phyloP scores from a whole-genome alignment of 2,888 invertebrate species.

The Argyresthia goedartella region DNA sequence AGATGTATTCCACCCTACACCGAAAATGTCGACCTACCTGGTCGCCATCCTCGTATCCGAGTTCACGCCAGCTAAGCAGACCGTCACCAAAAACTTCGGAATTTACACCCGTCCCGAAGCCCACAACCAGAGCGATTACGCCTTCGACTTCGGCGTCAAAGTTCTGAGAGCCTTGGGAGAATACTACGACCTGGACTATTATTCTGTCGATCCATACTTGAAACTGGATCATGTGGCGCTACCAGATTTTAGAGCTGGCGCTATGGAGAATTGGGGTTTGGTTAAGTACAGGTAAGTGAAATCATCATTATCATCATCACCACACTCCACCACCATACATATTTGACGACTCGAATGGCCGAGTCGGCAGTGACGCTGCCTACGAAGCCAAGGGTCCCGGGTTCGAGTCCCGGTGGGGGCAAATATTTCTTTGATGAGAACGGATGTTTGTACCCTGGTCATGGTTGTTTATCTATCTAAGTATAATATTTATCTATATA shows the following conservation, averaged over 20 bases:
- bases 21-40: constrained; percentile 85
- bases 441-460: too few species aligned
- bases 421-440: too few species aligned
- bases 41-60: constrained; percentile 88
- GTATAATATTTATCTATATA: too few species aligned
- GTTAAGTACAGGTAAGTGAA: constrained; percentile 78
- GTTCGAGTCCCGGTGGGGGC: too few species aligned
- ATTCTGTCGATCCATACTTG: constrained; percentile 63
- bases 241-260: constrained; percentile 86
- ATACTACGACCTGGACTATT: constrained; percentile 72
- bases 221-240: constrained; percentile 90
- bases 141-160: constrained; percentile 70
- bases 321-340: too few species aligned
- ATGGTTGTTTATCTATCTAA: too few species aligned
- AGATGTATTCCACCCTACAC: constrained; percentile 72
- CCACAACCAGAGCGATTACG: constrained; percentile 75
- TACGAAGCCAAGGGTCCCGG: too few species aligned
- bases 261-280: constrained; percentile 95
- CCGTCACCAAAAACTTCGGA: constrained; percentile 48
- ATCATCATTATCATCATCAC: background rate
- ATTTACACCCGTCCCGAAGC: constrained; percentile 79
- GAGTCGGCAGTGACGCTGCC: too few species aligned
- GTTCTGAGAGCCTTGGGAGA: constrained; percentile 61
- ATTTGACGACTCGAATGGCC: too few species aligned
- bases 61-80: constrained; percentile 53